phyloP scores from a whole-genome alignment of 2,113 vertebrate genomes.

The Piprites chloris region DNA sequence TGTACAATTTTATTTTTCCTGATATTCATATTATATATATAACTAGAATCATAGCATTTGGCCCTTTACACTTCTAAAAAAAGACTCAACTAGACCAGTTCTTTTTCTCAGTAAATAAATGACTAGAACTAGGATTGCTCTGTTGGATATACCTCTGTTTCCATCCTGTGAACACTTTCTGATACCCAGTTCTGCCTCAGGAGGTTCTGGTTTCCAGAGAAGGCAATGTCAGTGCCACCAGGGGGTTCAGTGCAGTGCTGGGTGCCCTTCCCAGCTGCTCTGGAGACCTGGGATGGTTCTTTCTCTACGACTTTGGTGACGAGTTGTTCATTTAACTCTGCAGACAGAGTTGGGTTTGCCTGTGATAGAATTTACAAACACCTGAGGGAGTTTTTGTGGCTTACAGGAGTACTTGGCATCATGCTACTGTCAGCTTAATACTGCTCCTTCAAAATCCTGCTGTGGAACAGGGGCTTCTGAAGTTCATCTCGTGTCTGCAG shows the following conservation, averaged over 20 bases:
- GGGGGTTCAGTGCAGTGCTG: neutral
- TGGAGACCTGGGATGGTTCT: neutral
- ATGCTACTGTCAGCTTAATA: neutral
- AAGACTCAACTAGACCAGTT: neutral
- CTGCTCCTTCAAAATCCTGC: neutral
- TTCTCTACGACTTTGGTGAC: neutral
- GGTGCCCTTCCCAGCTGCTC: neutral
- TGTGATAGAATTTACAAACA: neutral
- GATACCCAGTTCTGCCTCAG: neutral
- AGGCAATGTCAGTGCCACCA: neutral
- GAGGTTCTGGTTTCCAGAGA: neutral
- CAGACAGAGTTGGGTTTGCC: neutral
- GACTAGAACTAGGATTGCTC: neutral
- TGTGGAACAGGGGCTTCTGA: neutral
- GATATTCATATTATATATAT: neutral
- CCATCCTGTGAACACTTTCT: neutral
- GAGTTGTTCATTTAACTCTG: neutral
- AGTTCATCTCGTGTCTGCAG: neutral
- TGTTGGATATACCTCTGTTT: neutral
- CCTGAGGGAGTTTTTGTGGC: neutral
- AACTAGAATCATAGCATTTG: neutral
- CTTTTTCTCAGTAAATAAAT: neutral
- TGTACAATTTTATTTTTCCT: neutral
- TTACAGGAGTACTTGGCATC: neutral
- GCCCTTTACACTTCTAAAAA: neutral